Base-by-base conservation (phyloP, 2,888 invertebrate genomes). In the Hydroisotoma schaefferi region DNA sequence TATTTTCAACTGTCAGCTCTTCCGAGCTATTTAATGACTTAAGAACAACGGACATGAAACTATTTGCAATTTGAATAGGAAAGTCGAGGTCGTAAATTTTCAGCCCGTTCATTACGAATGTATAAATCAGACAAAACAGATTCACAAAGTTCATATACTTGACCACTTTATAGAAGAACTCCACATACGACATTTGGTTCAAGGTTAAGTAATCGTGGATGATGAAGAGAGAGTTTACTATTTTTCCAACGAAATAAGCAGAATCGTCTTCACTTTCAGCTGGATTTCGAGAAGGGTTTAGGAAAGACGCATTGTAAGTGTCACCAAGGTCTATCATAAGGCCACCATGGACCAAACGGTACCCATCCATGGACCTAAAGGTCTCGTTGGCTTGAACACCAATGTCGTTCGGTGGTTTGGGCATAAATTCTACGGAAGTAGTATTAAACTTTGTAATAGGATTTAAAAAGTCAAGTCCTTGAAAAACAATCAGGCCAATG, bases 71-170 rank as follows among this genome's bases (percentile, higher is more conserved):
- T 47, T 59, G 59, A 4, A 47, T 20, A 1, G 59, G 59, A 22
- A 54, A 59, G 18, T 59, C 47, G 26, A 59, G 44, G 33, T 59
- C 59, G 27, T 46, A 44, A 4, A 53, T 18, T 26, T 53, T 37
- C 1, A 46, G 20, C 4, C 23, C 28, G 26, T 54, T 59, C 54
- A 59, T 53, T 1, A 33, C 1, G 8, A 40, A 37, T 1, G 59
- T 59, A 25, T 59, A 59, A 29, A 53, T 22, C 1, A 59, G 27
- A 27, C 54, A 54, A 18, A 54, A 25, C 2, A 54, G 6, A 38
- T 59, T 59, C 5, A 59, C 48, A 18, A 47, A 26, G 18, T 59
- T 59, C 59, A 59, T 59, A 40, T 48, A 59, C 20, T 47, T 46
- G 2, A 59, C 38, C 0, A 43, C 54, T 2, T n/a, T n/a, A 23